Evolutionary conservation across 2,888 invertebrate species (phyloP), one percentile per base, ranked within the genome.

Genomic region (Polietes domitor): DNA sequence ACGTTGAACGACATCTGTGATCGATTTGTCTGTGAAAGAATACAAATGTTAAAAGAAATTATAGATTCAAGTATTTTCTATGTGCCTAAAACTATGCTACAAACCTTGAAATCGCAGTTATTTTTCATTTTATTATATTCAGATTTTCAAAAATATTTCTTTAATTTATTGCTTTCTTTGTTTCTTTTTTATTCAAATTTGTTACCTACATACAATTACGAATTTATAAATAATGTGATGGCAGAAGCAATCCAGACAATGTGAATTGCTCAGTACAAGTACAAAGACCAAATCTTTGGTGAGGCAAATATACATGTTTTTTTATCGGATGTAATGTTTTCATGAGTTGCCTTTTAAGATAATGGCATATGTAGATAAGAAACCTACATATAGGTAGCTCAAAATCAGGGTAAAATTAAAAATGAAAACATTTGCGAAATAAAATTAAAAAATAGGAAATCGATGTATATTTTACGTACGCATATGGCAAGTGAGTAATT

Each of bases 401-500:
- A 58, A 26, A 58, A 24, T 12, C 21, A 10, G 26, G 47, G 3
- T n/a, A 12, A 58, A n/a, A 12, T 26, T 24, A 43, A 41, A 65
- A 32, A 63, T n/a, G n/a, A 17, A 63, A 32, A 17, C 65, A 65
- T 63, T 55, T 55, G n/a, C n/a, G n/a, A 32, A 19, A 41, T 6
- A 47, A 47, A n/a, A 47, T n/a, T 5, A 19, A 21, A 53, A 21
- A 53, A 53, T 15, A 58, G 24, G n/a, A 28, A 17, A 28, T 28
- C 61, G n/a, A 28, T 28, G 10, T 26, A 24, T 28, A 61, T 43
- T 21, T 32, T 41, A 24, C 4, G 58, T 24, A 15, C 37, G 21
- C 61, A 55, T 41, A 80, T 80, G 80, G 80, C 83, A 80, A 75
- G 77, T 63, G 15, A 68, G 12, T 73, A 37, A 75, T 19, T 61